Conservation (phyloP, 2,797 vertebrate species). For the Podargus strigoides region DNA sequence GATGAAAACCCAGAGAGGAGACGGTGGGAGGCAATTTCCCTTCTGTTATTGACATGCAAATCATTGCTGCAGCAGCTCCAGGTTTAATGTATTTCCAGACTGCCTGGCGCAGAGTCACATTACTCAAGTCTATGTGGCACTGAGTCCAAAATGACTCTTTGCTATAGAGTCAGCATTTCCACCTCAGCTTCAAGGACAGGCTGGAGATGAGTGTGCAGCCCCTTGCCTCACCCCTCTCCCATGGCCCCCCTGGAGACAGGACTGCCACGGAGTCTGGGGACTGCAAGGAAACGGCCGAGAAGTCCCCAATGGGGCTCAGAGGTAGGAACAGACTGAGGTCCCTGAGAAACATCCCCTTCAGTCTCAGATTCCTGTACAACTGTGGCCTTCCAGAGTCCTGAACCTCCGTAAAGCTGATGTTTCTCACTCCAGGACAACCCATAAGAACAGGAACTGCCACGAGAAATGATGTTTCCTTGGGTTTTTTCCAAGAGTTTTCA, state of each 20-base stretch:
- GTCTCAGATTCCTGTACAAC: too few relatives aligned
- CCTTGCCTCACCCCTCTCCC: not conserved
- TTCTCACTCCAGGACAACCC: not conserved
- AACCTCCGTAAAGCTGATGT: not conserved
- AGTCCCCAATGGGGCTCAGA: not conserved
- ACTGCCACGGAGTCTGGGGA: not conserved
- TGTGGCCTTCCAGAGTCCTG: not conserved
- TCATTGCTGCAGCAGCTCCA: not conserved
- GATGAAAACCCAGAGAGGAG: not conserved
- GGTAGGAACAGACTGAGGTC: not conserved
- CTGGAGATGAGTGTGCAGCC: not conserved
- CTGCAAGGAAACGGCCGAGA: rapidly evolving
- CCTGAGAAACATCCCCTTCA: not conserved
- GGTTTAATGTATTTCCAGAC: conserved; percentile 1
- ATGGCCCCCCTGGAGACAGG: not conserved
- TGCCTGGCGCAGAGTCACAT: not conserved
- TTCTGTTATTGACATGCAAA: conserved; percentile 7
- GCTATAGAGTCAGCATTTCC: not conserved
- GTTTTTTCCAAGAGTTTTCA: not conserved
- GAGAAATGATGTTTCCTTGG: not conserved
- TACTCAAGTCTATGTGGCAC: conserved; percentile 2
- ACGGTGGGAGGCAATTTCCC: not conserved
- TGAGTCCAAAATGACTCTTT: not conserved
- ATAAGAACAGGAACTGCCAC: not conserved
- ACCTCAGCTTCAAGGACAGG: not conserved